Evolutionary conservation across 2,113 vertebrate genomes (phyloP), one percentile per base, ranked within the genome.

Genomic region (Pelecanoides urinatrix): DNA sequence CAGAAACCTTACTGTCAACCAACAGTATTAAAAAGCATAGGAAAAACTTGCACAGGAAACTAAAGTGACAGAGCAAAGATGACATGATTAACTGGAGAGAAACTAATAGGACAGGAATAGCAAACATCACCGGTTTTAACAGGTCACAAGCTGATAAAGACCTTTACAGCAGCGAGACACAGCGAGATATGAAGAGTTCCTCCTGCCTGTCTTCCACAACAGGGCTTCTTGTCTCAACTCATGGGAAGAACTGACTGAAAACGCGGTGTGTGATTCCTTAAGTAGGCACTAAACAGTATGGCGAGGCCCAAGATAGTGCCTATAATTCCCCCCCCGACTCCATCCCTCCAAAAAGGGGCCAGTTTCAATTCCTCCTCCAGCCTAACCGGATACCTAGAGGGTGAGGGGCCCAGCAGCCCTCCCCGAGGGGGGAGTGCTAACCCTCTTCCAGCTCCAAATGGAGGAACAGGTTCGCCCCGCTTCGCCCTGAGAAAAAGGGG

Each of bases 271-370:
- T 2, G 17, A 45, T 13, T 52, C 52, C 85, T n/a, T 9, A 59
- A 59, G 34, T 5, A 49, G 30, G 40, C 38, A 32, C 42, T 6
- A 27, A 82, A 18, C 27, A 16, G 50, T 2, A 52, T 1, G 6
- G 16, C 12, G 3, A 80, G 77, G 49, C 87, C 70, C 81, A 14
- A n/a, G 16, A 9, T 0, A 58, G 63, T 2, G 17, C 32, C 66
- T 13, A 0, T 2, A 32, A 32, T 16, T 72, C 17, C 13, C 18
- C 6, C 34, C 1, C 30, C 3, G 29, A 15, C 68, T 38, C 59
- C 58, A 49, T 22, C 15, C n/a, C 34, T 44, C 88, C 67, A 50
- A 20, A n/a, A 59, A 55, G 8, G n/a, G 15, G 22, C 49, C 15
- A 2, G 8, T 42, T 83, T 40, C 38, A 36, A 11, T 17, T 13